Evolutionary conservation across 2,888 invertebrate species (phyloP), one percentile per base, ranked within the genome.

Genomic region (Tachystola acroxantha): DNA sequence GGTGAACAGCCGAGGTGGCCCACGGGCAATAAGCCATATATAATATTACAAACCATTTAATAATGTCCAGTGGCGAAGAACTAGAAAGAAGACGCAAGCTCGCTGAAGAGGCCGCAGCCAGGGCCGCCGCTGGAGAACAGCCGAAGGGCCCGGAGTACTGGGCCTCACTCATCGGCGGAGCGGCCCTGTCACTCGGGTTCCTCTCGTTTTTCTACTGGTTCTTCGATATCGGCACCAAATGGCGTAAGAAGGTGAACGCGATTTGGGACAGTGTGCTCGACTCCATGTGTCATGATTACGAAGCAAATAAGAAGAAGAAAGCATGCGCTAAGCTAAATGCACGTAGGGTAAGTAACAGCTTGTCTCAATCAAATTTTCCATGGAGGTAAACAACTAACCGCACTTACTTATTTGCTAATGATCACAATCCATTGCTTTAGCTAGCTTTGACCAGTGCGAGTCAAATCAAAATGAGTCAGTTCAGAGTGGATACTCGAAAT

Each of bases 61-160:
- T 16, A 30, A 10, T 20, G 10, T 32, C 9, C 37, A 71, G 70
- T 53, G 58, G 58, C 10, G 66, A 67, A 44, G 69, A 70, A 36
- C 33, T 40, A 24, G 57, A 54, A 9, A 48, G 54, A 28, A 39
- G 40, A 3, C 37, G 38, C 32, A 32, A 43, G 10, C 13, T 25
- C 2, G 32, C 43, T 24, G 32, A 40, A 10, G 10, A 16, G n/a
- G 30, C 22, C 12, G 32, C 32, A n/a, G 14, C 22, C 7, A n/a
- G 12, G 10, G 22, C 11, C 5, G 22, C 19, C 6, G 13, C 2
- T n/a, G 19, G 19, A 10, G 3, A 10, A 3, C 19, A 5, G 10
- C 12, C 12, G 7, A 5, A 10, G 4, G n/a, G 5, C 16, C 16
- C 27, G 2, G 11, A 11, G 3, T 10, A 11, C 27, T 27, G 27